A percentile compares a stretch with the other conserved stretches of the same genome.
These are phyloP conservation scores for Cynocephalus volans DNA, from an alignment of 2,113 vertebrate genomes.

Conservation along the genomic window DNA sequence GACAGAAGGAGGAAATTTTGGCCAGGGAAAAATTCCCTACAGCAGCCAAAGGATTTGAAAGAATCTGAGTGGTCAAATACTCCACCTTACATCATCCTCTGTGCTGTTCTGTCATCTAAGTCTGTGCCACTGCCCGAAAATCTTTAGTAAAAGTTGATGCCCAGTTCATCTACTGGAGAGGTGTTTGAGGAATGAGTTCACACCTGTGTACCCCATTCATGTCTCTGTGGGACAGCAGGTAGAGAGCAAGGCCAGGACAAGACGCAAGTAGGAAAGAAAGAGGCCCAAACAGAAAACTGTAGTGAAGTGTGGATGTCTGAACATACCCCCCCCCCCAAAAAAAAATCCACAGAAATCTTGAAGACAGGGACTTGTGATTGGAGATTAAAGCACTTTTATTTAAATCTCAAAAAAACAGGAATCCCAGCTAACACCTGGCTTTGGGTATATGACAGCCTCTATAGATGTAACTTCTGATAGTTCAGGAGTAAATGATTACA, in stretches of 20 bases:
- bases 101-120: neutral
- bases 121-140: neutral
- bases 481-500: neutral
- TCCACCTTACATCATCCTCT: neutral
- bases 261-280: neutral
- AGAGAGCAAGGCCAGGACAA: neutral
- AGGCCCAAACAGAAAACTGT: neutral
- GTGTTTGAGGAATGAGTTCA: neutral
- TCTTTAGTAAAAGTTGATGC: neutral
- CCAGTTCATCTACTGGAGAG: accelerated
- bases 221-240: no score
- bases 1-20: neutral
- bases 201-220: accelerated
- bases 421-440: neutral
- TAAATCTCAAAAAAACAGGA: neutral
- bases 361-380: neutral
- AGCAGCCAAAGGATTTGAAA: neutral
- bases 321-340: no score
- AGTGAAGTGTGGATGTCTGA: neutral
- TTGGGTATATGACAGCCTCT: neutral
- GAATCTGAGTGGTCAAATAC: neutral
- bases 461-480: neutral
- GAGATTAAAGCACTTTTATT: neutral
- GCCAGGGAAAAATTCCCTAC: neutral
- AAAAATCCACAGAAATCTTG: neutral